Base-by-base conservation (phyloP, 2,888 invertebrate genomes). In the Dryobotodes eremita region DNA sequence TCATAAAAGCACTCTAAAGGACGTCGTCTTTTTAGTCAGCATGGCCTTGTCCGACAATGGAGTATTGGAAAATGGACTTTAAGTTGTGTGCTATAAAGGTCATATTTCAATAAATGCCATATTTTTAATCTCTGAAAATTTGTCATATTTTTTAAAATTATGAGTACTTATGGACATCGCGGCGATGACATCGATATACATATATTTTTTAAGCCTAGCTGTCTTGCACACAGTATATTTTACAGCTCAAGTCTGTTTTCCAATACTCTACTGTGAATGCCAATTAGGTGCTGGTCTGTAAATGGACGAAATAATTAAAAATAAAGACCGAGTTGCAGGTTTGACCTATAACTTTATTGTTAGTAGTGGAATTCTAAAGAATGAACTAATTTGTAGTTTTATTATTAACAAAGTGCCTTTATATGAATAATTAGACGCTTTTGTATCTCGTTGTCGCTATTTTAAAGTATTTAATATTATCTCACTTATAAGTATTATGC, bases 381-480 rank as follows among this genome's bases (percentile, higher is more conserved):
- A 71, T 73, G 26, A 66, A 64, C 53, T 80, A 85, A 78, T 65
- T 71, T 31, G 31, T 86, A 86, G 65, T 68, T 79, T 68, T 65
- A 65, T 68, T 59, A 65, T 77, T 65, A 77, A 84, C 26, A 71
- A 87, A 88, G 88, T 88, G 86, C 86, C 86, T 88, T 89, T 84
- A 73, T 86, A 88, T 53, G 26, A 81, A 83, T 86, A 87, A 86
- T 83, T 83, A 78, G 68, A 82, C 73, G 89, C 90, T 87, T 86
- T 87, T 89, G 69, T 85, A 84, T 76, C 75, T 81, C 75, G 50
- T 76, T 75, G 68, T 81, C 71, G 80, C 82, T 79, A 55, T 42
- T 71, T 66, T 86, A 71, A 77, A 74, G 26, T 70, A 76, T 68
- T 68, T 72, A 75, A 72, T 75, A 71, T 79, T 83, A 76, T 88